Conservation (phyloP, 30 jellyfish, hydroid and myxozoan genomes). For the Aurelia sp. region DNA sequence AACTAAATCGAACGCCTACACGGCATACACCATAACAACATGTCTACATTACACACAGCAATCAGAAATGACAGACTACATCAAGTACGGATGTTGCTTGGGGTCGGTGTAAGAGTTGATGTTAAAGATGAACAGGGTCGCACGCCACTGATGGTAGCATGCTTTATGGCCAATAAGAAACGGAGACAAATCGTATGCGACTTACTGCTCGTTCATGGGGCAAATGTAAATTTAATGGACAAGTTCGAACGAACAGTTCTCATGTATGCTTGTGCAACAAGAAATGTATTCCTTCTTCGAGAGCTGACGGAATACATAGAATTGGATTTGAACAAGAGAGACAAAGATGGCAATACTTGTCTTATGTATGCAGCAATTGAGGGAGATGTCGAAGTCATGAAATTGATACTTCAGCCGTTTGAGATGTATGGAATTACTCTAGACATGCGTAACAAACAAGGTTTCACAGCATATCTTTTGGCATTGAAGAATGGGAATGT, state of each 20-base stretch:
- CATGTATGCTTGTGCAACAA: slow-evolving; percentile 73
- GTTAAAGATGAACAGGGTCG: slow-evolving; percentile 23
- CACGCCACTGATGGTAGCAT: slow-evolving; percentile 67
- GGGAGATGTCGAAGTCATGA: slow-evolving; percentile 35
- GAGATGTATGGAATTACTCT: slow-evolving; percentile 26
- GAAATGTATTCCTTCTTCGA: slow-evolving; percentile 36
- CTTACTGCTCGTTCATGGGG: slow-evolving; percentile 44
- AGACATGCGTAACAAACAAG: slow-evolving; percentile 50
- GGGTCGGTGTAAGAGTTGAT: too few relatives aligned
- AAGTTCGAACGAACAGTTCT: slow-evolving; percentile 23
- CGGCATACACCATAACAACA: neutral
- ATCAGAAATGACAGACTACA: neutral
- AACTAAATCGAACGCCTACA: too few relatives aligned
- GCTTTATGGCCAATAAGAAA: slow-evolving; percentile 50
- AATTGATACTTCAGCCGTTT: slow-evolving; percentile 9
- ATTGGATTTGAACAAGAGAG: slow-evolving; percentile 30
- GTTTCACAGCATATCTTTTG: slow-evolving; percentile 63
- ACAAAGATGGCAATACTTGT: slow-evolving; percentile 57
- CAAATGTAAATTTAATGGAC: slow-evolving; percentile 35
- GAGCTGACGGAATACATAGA: slow-evolving; percentile 25
- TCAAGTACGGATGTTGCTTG: too few relatives aligned
- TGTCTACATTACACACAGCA: neutral
- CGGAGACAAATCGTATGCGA: slow-evolving; percentile 48
- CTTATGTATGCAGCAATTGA: slow-evolving; percentile 73
- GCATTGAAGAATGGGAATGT: slow-evolving; percentile 57